Evolutionary conservation across 2,797 vertebrate genomes (phyloP).

Genomic region (Chanos chanos): DNA sequence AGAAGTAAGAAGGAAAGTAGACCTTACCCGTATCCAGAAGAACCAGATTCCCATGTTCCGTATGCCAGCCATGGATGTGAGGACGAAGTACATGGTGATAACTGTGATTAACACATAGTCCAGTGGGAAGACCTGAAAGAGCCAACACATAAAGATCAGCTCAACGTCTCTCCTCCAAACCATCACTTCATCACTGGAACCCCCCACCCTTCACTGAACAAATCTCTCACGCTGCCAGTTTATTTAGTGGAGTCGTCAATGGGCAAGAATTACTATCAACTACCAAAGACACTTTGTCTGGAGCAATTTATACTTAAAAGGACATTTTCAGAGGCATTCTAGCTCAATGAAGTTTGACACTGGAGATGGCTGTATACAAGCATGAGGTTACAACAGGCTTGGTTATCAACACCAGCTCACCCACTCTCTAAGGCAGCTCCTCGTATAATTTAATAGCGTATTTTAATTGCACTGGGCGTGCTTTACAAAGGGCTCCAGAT

Average conservation of each 20-base stretch:
- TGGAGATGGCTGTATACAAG: background rate
- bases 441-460: conserved; percentile 13
- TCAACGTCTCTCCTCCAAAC: background rate
- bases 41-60: conserved; percentile 99
- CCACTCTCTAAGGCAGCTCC: background rate
- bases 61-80: conserved; percentile 98
- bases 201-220: background rate
- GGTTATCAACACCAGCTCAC: background rate
- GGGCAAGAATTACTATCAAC: conserved; percentile 7
- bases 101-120: conserved; percentile 95
- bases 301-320: conserved; percentile 16
- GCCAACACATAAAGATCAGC: conserved; percentile 24
- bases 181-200: background rate
- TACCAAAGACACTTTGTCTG: conserved; percentile 18
- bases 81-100: conserved; percentile 96
- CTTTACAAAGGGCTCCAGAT: conserved; percentile 3
- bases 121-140: conserved; percentile 89
- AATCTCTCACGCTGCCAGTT: background rate
- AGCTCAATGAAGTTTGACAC: conserved; percentile 1
- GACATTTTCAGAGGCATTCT: conserved; percentile 12
- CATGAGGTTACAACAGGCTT: too few relatives aligned
- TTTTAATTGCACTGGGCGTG: conserved; percentile 17
- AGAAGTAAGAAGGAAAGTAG: background rate
- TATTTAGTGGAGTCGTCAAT: background rate
- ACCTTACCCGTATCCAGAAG: conserved; percentile 93